phyloP scores from a whole-genome alignment of 2,888 invertebrate genomes.

The Nasonovia ribisnigri region DNA sequence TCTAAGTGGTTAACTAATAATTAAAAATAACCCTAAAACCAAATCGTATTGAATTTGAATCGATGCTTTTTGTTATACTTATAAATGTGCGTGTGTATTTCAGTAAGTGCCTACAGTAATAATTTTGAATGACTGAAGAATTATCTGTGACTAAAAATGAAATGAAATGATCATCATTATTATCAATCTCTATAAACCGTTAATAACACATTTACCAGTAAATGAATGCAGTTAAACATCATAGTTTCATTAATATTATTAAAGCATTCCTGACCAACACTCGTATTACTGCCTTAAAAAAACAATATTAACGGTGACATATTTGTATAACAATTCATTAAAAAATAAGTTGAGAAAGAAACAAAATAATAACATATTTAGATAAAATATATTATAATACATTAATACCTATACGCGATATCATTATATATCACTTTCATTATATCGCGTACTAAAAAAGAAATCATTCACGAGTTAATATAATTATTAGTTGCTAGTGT shows the following conservation, averaged over 20 bases:
- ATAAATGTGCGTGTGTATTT: background rate
- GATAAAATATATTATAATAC: background rate
- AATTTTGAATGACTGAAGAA: background rate
- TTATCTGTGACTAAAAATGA: background rate
- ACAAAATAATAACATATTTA: background rate
- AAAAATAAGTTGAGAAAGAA: background rate
- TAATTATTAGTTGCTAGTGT: background rate
- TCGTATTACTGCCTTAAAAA: background rate
- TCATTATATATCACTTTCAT: background rate
- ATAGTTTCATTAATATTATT: background rate
- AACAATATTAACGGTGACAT: background rate
- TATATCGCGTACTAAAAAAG: background rate
- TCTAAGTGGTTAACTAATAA: background rate
- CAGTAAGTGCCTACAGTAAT: background rate
- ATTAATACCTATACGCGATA: background rate
- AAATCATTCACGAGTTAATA: background rate
- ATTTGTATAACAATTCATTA: background rate
- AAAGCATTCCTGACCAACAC: background rate
- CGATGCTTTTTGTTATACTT: background rate
- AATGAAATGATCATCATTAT: background rate
- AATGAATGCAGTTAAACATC: background rate
- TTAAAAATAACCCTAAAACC: background rate
- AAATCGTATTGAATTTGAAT: background rate
- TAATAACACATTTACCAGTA: background rate
- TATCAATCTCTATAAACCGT: background rate